These are phyloP conservation scores for Perodicticus potto DNA, from an alignment of 2,797 vertebrate species.

Conservation along the genomic window DNA sequence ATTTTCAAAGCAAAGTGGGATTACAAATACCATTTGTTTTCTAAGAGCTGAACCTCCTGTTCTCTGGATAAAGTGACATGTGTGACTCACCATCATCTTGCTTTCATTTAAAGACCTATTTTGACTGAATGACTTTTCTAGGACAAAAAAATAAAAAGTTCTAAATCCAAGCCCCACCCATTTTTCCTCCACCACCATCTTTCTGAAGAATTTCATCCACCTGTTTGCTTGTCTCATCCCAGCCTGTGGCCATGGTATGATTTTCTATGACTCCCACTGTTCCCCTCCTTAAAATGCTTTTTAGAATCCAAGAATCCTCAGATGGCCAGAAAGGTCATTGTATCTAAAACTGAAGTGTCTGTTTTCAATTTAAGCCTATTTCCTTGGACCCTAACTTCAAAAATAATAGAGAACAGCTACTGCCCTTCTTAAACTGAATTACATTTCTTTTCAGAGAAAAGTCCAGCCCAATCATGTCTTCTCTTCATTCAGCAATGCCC, in stretches of 20 bases:
- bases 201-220: constrained; percentile 15
- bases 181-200: neutral
- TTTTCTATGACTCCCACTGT: neutral
- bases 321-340: neutral
- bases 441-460: neutral
- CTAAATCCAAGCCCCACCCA: neutral
- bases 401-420: neutral
- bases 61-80: constrained; percentile 21
- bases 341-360: neutral
- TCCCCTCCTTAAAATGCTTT: neutral
- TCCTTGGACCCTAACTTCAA: neutral
- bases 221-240: neutral
- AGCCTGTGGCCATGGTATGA: neutral
- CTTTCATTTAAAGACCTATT: constrained; percentile 65
- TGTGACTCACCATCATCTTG: constrained; percentile 35
- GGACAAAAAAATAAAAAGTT: constrained; percentile 23
- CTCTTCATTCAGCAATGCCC: neutral
- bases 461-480: neutral
- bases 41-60: neutral
- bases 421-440: neutral
- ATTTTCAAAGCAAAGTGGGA: constrained; percentile 9
- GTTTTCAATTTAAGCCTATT: constrained; percentile 10
- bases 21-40: constrained; percentile 24
- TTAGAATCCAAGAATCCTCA: neutral
- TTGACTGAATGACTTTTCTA: constrained; percentile 39